These are phyloP conservation scores for Chironomus striatipennis DNA, from an alignment of 1,140 invertebrate species.

Conservation along the genomic window DNA sequence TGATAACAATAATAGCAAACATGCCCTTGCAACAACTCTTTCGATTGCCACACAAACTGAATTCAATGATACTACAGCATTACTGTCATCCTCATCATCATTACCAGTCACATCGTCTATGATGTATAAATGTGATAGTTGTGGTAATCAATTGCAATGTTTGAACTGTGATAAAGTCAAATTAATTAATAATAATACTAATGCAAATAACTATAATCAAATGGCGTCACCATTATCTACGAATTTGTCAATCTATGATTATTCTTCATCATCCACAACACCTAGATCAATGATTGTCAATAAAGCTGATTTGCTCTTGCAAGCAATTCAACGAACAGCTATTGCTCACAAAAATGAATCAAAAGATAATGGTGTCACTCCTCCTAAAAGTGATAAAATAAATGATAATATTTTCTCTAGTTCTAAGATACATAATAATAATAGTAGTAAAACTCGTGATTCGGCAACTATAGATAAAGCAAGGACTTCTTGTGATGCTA, in stretches of 20 bases:
- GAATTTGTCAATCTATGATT: background rate
- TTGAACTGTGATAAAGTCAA: slow-evolving; percentile 32
- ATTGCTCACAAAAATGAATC: slow-evolving; percentile 26
- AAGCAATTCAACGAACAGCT: slow-evolving; percentile 40
- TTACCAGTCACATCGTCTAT: slow-evolving; percentile 25
- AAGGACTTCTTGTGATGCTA: background rate
- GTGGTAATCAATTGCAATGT: slow-evolving; percentile 38
- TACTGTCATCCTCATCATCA: background rate
- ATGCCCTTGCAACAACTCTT: slow-evolving; percentile 10
- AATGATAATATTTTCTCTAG: slow-evolving; percentile 18
- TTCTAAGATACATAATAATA: background rate
- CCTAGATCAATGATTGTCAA: slow-evolving; percentile 33
- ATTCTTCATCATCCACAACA: slow-evolving; percentile 25
- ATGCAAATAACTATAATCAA: background rate
- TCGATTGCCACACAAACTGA: slow-evolving; percentile 22
- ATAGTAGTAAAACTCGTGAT: background rate
- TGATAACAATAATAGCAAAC: slow-evolving; percentile 5
- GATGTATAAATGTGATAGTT: slow-evolving; percentile 29
- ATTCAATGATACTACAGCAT: background rate
- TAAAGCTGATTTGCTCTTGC: slow-evolving; percentile 37
- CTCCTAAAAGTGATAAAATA: background rate
- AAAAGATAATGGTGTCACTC: background rate
- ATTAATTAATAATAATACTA: slow-evolving; percentile 15
- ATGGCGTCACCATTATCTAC: background rate
- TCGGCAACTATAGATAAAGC: background rate